Base-by-base conservation (phyloP, 2,113 vertebrate species). In the Sapajus apella region DNA sequence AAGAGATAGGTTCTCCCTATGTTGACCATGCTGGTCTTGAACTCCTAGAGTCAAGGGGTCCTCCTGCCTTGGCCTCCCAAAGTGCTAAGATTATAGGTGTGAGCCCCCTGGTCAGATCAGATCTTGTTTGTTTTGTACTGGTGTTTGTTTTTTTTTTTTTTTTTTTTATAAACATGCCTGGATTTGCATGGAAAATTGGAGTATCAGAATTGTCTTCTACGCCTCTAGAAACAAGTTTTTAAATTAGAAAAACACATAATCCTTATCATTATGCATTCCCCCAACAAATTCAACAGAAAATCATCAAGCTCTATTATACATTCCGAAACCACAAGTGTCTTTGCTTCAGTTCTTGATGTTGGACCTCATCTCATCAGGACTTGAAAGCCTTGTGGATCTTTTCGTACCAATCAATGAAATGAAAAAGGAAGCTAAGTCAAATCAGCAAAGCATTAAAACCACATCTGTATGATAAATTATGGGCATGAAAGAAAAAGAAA, bases 371-470 rank as follows among this genome's bases (percentile, higher is more conserved):
- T 77, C 37, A 68, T 72, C 55, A 82, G 43, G 12, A 47, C 47
- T 86, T 73, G 73, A 70, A 79, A 87, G 80, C 27, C 8, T 55
- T 61, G 13, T 13, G 32, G 20, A 72, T 73, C n/a, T 90, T 95
- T 96, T 52, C 90, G 75, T 45, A 56, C 10, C 80, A 84, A 96
- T 96, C 87, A 82, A 95, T 92, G 91, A 55, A 73, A 82, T 47
- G 32, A 73, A 90, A 96, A 90, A 56, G 68, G n/a, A 79, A 97
- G 40, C 84, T 66, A 75, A 50, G 87, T 50, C 89, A 90, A 89
- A 94, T 87, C 64, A 90, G 30, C 45, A 80, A 47, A 40, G 50
- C 16, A 58, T 70, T 37, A 72, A 86, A 73, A 85, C 23, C 77
- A 82, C 45, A 72, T 43, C 84, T 64, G n/a, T 32, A 85, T 92